Base-by-base conservation (phyloP, 2,888 invertebrate species). In the Melanotus villosus region DNA sequence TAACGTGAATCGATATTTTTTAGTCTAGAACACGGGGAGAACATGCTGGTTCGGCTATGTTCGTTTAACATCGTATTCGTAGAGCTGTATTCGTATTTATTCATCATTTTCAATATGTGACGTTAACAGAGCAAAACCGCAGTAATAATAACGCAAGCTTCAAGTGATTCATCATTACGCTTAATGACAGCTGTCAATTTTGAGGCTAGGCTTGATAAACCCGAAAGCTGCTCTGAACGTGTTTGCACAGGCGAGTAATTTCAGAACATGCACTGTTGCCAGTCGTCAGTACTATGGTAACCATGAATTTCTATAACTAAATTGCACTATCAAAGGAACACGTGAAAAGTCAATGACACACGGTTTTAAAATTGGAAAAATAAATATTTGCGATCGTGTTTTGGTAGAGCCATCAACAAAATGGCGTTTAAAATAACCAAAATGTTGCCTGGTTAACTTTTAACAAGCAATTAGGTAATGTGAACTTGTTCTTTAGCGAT, bases 1-100 rank as follows among this genome's bases (percentile, higher is more conserved):
- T 26, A 62, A 62, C 18, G 60, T 12, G 56, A 67, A 67, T 67
- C 67, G 67, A 67, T 67, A 67, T 67, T 60, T 58, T 58, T 57
- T 38, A 65, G 21, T 45, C 45, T 5, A 1, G 7, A 2, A 2
- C 19, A 30, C 6, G 10, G n/a, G 4, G 23, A 14, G 43, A 32
- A 3, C 9, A 4, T 0, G 26, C 19, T 1, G 7, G 10, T 43
- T 43, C 54, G 63, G n/a, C 14, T 6, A n/a, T 5, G 2, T 10
- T 23, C 47, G 47, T 12, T 2, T 12, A 23, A 23, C 1, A 23
- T 47, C 47, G 47, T 6, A 2, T 1, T 1, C 19, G 18, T 12
- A 34, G 12, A 34, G n/a, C n/a, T n/a, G n/a, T n/a, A n/a, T n/a
- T n/a, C n/a, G n/a, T n/a, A n/a, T n/a, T n/a, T n/a, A n/a, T n/a